phyloP scores from a whole-genome alignment of 2,797 vertebrate genomes.

The Arctocebus calabarensis region DNA sequence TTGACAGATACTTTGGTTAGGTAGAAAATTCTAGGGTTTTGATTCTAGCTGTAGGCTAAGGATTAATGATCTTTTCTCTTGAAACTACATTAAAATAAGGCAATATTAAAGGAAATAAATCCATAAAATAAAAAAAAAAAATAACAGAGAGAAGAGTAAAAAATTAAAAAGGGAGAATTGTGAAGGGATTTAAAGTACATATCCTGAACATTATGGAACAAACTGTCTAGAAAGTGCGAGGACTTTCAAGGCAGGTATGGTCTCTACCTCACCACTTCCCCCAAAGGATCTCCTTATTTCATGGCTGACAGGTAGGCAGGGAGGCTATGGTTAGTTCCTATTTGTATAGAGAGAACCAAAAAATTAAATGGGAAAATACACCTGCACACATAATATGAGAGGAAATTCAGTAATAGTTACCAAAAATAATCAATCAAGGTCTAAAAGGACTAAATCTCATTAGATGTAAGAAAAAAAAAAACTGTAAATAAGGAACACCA shows the following conservation, averaged over 20 bases:
- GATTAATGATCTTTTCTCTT: not conserved
- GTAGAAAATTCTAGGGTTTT: not conserved
- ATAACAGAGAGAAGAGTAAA: not conserved
- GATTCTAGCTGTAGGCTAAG: not conserved
- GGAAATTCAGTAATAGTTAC: not conserved
- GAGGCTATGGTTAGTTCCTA: not conserved
- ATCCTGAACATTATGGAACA: not conserved
- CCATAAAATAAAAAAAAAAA: not conserved
- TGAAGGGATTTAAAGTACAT: not conserved
- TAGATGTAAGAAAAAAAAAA: not conserved
- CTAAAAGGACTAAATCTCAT: not conserved
- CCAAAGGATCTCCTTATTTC: not conserved
- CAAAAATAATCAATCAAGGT: not conserved
- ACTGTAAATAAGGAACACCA: slow-evolving; percentile 5
- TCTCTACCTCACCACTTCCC: not conserved
- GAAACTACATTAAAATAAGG: not conserved
- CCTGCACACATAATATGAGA: not conserved
- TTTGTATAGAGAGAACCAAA: not conserved
- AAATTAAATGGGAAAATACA: not conserved
- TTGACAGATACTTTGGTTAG: not conserved
- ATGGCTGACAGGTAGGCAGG: not conserved
- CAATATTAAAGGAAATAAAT: slow-evolving; percentile 29
- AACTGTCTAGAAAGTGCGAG: not conserved
- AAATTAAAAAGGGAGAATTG: not conserved
- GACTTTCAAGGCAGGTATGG: not conserved